Percentiles rank a stretch among this genome's conserved stretches.
Conservation (phyloP, 1,140 invertebrate species). For the Pseudobourletiella spinata region DNA sequence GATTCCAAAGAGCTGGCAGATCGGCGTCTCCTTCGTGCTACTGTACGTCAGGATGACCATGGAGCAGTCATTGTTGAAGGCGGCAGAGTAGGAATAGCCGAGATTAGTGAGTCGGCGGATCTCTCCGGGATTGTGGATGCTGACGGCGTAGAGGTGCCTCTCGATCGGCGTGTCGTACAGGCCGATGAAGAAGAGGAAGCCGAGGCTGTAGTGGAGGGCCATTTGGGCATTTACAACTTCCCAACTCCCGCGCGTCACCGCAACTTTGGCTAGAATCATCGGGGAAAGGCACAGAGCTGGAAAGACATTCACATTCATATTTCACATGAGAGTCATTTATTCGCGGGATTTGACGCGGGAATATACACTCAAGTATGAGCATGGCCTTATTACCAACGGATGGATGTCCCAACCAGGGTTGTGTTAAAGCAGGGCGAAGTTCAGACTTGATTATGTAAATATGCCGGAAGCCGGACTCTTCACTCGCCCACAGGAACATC, state of each 20-base stretch:
- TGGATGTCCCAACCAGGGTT: not conserved
- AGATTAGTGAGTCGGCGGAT: conserved; percentile 29
- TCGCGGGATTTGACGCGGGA: not conserved
- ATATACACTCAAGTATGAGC: not conserved
- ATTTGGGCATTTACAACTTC: conserved; percentile 38
- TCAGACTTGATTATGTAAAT: conserved; percentile 62
- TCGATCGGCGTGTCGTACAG: conserved; percentile 39
- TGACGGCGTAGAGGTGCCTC: conserved; percentile 40
- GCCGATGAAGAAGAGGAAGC: conserved; percentile 40
- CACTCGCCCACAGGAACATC: conserved; percentile 83
- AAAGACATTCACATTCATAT: not conserved
- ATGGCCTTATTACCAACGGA: not conserved
- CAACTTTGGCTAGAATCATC: conserved; percentile 29
- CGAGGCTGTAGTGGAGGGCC: conserved; percentile 36
- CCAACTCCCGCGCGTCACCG: conserved; percentile 40
- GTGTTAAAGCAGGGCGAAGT: conserved; percentile 14
- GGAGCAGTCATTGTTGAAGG: conserved; percentile 55
- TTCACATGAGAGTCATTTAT: no score
- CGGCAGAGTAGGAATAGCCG: conserved; percentile 33
- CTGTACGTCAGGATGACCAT: conserved; percentile 82
- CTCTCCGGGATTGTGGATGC: conserved; percentile 20
- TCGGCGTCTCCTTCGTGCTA: conserved; percentile 69
- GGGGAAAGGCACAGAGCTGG: conserved; percentile 15
- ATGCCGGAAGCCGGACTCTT: conserved; percentile 84
- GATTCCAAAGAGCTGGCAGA: conserved; percentile 67